A percentile compares a stretch with the other conserved stretches of the same genome.
Evolutionary conservation across 2,797 vertebrate genomes (phyloP).

Genomic region (Otolemur crassicaudatus): DNA sequence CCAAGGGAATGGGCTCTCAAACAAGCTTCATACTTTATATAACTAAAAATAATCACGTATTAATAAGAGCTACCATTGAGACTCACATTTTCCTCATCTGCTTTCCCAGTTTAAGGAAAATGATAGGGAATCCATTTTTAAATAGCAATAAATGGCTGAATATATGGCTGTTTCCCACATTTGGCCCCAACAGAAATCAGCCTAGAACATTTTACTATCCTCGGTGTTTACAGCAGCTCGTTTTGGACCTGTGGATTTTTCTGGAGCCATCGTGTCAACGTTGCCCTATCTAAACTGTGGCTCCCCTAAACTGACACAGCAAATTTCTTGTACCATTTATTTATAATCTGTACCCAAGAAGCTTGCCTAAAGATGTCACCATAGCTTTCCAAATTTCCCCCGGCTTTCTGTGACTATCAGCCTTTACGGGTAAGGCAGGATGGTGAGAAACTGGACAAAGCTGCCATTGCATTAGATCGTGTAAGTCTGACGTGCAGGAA

Average conservation of each 20-base stretch:
- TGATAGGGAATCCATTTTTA: accelerated
- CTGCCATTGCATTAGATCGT: accelerated
- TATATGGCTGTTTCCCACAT: no score
- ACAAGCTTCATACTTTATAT: neutral
- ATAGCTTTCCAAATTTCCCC: neutral
- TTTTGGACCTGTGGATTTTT: neutral
- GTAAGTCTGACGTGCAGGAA: neutral
- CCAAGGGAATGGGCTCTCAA: neutral
- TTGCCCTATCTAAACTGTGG: no score
- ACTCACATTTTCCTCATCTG: neutral
- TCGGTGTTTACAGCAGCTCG: neutral
- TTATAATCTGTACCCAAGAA: neutral
- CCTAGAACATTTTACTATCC: neutral
- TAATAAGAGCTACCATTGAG: neutral
- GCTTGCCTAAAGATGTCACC: no score
- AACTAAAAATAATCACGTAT: neutral
- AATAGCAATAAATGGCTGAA: accelerated
- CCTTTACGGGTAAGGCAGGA: accelerated
- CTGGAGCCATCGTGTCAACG: neutral
- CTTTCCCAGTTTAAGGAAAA: neutral
- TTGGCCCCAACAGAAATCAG: neutral
- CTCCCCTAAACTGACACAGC: neutral
- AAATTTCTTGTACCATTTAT: neutral
- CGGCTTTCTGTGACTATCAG: accelerated
- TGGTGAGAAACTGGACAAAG: accelerated